A percentile compares a stretch with the other conserved stretches of the same genome.
Conservation (phyloP, 2,797 vertebrate genomes). For the Acanthornis magna region DNA sequence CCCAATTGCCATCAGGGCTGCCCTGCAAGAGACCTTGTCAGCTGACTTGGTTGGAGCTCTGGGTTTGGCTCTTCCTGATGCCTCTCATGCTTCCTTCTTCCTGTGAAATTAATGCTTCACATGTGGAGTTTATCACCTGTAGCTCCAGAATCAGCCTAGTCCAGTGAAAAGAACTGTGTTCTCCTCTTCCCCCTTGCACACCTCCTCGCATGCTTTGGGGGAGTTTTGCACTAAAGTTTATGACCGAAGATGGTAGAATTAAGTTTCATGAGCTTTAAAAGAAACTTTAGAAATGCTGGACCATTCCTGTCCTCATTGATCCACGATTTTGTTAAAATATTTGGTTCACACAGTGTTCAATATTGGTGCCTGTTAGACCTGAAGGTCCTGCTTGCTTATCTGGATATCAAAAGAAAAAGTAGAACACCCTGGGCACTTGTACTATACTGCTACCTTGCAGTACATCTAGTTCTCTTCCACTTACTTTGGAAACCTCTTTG, state of each 20-base stretch:
- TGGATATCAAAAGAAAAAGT: neutral
- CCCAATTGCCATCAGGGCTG: neutral
- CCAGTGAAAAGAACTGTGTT: neutral
- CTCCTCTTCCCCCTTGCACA: neutral
- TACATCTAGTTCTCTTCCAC: neutral
- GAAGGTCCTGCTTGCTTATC: neutral
- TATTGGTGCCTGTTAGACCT: neutral
- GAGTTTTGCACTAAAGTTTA: neutral
- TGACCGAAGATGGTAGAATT: neutral
- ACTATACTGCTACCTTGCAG: neutral
- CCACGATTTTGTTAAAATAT: neutral
- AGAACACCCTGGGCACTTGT: neutral
- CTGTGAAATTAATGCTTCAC: neutral
- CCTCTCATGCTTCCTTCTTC: neutral
- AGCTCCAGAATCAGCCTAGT: neutral
- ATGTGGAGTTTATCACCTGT: neutral
- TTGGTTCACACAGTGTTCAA: neutral
- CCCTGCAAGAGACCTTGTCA: neutral
- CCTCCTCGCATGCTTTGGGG: accelerated
- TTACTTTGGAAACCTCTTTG: neutral
- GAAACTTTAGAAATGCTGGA: neutral
- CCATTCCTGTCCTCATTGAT: neutral
- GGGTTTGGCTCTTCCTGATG: neutral
- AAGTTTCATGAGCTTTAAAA: neutral
- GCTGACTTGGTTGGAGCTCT: neutral